Conservation (phyloP, 2,888 invertebrate species). For the Rhagophthalmus giganteus region DNA sequence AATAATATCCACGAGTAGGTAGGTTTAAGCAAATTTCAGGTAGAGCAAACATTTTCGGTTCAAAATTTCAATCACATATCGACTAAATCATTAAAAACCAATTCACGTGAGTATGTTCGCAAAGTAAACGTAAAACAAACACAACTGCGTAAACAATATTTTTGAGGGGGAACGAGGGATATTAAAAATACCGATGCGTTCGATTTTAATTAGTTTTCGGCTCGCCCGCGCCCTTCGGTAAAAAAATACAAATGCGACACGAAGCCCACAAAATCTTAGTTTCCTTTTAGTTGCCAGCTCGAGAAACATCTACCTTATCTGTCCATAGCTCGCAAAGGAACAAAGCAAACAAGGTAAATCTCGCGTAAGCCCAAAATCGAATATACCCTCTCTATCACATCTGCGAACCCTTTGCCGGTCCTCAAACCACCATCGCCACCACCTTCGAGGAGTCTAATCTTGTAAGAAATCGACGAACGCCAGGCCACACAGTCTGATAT, state of each 20-base stretch:
- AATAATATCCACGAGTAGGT: no score
- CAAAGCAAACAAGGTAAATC: slow-evolving; percentile 50
- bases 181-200: slow-evolving; percentile 3
- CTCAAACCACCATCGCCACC: slow-evolving; percentile 20
- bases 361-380: slow-evolving; percentile 48
- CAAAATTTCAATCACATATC: slow-evolving; percentile 26
- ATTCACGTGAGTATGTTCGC: slow-evolving; percentile 13
- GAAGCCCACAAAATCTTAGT: slow-evolving; percentile 17
- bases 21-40: no score
- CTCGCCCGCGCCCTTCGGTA: background rate
- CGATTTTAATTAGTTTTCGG: slow-evolving; percentile 2
- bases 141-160: slow-evolving; percentile 9
- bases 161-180: no score
- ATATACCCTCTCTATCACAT: slow-evolving; percentile 44
- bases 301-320: slow-evolving; percentile 24
- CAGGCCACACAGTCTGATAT: slow-evolving; percentile 31
- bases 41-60: slow-evolving; percentile 15
- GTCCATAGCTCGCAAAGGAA: slow-evolving; percentile 30
- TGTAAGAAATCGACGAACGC: slow-evolving; percentile 35
- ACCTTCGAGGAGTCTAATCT: slow-evolving; percentile 33
- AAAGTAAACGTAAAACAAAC: slow-evolving; percentile 15
- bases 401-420: slow-evolving; percentile 37
- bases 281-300: slow-evolving; percentile 16
- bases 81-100: slow-evolving; percentile 28
- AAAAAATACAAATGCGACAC: no score